Base-by-base conservation (phyloP, 2,888 invertebrate genomes). In the Scaptomyza caliginosa region DNA sequence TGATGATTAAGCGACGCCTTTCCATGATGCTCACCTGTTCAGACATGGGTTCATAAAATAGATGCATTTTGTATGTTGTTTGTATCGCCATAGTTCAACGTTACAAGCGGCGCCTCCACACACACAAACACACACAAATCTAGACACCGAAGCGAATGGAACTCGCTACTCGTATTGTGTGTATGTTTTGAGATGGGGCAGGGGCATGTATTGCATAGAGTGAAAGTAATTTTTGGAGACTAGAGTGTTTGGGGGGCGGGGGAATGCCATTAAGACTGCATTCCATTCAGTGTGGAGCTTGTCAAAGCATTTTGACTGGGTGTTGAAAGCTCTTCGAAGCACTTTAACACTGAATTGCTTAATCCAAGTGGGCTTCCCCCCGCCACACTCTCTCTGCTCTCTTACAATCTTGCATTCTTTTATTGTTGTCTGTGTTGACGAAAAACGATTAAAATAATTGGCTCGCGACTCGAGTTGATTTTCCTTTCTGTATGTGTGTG, bases 381-480 rank as follows among this genome's bases (percentile, higher is more conserved):
- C 34, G 6, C 1, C 17, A 30, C 23, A 36, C 10, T 17, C 7
- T 4, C 34, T 34, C 5, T 7, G 3, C 13, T 1, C 3, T 13
- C 32, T 16, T 8, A 4, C 13, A 1, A 1, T 45, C n/a, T 32
- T 52, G 54, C 65, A 79, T 72, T 69, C 78, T 71, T 62, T 67
- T 51, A 49, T 69, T 48, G 64, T 39, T 55, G 65, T 34, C 39
- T 57, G 69, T 52, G 52, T 65, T 83, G 86, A 82, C 83, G 73
- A 74, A 84, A 81, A 81, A 65, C 64, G 68, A 85, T 81, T 85
- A 70, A 81, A 85, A 81, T 81, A 81, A 81, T 81, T 81, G 80
- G 86, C 86, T 79, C 70, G 80, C 83, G 77, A 78, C 73, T 30
- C 30, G 30, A 30, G n/a, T n/a, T 2, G 30, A 30, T n/a, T 30